Percentiles rank a stretch among this genome's conserved stretches.
Evolutionary conservation across 2,888 invertebrate genomes (phyloP).

Genomic region (Drosophila recens): DNA sequence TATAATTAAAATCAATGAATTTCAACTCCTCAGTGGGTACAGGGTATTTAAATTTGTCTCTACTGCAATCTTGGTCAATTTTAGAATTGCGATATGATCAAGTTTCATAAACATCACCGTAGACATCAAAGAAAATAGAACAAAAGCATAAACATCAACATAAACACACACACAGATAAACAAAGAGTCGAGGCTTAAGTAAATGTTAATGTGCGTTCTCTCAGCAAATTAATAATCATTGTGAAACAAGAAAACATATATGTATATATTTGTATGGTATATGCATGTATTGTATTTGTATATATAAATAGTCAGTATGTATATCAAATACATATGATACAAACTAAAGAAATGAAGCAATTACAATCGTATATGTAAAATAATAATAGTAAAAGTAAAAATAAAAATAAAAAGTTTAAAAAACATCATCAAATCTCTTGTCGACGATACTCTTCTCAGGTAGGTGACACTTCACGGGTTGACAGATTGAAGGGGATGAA

Average conservation of each 20-base stretch:
- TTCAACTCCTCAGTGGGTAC: background rate
- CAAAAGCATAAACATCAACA: background rate
- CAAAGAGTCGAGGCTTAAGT: slow-evolving; percentile 51
- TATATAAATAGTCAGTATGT: slow-evolving; percentile 64
- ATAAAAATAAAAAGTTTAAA: slow-evolving; percentile 70
- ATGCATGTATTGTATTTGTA: slow-evolving; percentile 69
- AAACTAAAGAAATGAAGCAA: slow-evolving; percentile 76
- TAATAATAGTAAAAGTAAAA: slow-evolving; percentile 72
- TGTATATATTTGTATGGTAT: slow-evolving; percentile 53
- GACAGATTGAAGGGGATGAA: background rate
- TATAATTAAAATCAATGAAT: background rate
- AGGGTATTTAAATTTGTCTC: background rate
- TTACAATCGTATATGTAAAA: slow-evolving; percentile 82
- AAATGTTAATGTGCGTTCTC: slow-evolving; percentile 67
- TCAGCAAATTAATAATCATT: slow-evolving; percentile 35
- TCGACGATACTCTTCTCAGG: slow-evolving; percentile 35
- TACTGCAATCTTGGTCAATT: slow-evolving; percentile 59
- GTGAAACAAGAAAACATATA: slow-evolving; percentile 39
- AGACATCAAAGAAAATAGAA: slow-evolving; percentile 3
- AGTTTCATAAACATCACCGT: slow-evolving; percentile 19
- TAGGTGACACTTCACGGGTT: slow-evolving; percentile 27
- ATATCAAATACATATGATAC: slow-evolving; percentile 65
- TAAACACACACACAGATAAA: slow-evolving; percentile 4
- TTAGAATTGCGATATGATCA: slow-evolving; percentile 51
- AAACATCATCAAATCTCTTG: slow-evolving; percentile 57